Evolutionary conservation across 1,140 invertebrate genomes (phyloP).

Genomic region (Samia ricini): DNA sequence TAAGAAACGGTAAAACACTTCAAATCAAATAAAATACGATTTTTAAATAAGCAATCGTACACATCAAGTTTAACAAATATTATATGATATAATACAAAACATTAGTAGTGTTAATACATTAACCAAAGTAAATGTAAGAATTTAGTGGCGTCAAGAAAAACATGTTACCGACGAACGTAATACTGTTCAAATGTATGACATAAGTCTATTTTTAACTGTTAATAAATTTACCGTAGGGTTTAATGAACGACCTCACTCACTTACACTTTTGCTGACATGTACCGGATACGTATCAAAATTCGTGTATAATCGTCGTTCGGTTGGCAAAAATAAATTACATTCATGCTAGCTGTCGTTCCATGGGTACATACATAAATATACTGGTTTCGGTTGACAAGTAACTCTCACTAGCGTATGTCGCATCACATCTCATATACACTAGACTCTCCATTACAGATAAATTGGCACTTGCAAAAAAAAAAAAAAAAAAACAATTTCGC

Average conservation of each 20-base stretch:
- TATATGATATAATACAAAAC: too few relatives aligned
- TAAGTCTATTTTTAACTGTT: slow-evolving; percentile 9
- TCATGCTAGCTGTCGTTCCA: slow-evolving; percentile 41
- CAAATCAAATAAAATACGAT: too few relatives aligned
- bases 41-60: too few relatives aligned
- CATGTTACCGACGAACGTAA: not conserved
- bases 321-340: slow-evolving; percentile 54
- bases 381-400: slow-evolving; percentile 70
- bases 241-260: slow-evolving; percentile 52
- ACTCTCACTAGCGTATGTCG: slow-evolving; percentile 74
- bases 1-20: too few relatives aligned
- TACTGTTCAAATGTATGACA: slow-evolving; percentile 13
- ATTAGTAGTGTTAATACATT: not conserved
- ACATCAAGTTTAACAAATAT: too few relatives aligned
- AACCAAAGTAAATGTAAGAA: not conserved
- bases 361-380: slow-evolving; percentile 57
- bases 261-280: slow-evolving; percentile 55
- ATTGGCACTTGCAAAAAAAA: slow-evolving; percentile 71
- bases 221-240: slow-evolving; percentile 38
- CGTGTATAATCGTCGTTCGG: slow-evolving; percentile 26
- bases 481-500: slow-evolving; percentile 74
- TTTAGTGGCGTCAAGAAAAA: not conserved
- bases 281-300: slow-evolving; percentile 59
- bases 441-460: slow-evolving; percentile 62
- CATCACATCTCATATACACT: slow-evolving; percentile 52